A percentile compares a stretch with the other conserved stretches of the same genome.
Conservation (phyloP, 2,113 vertebrate species). For the Menidia beryllina region DNA sequence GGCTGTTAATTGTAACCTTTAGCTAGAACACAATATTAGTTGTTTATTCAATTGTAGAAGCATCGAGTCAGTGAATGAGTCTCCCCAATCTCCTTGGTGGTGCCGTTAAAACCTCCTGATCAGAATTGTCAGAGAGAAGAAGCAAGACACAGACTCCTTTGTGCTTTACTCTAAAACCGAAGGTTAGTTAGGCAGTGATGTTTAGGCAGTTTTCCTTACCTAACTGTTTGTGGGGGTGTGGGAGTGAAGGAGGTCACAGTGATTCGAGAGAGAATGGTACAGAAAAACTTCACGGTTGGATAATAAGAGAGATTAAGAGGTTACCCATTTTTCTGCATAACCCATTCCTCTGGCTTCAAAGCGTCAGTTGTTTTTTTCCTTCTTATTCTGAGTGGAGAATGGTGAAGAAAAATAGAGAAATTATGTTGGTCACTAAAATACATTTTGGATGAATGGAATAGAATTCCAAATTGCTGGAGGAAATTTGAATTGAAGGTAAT, state of each 20-base stretch:
- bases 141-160: background rate
- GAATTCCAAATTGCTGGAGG: constrained; percentile 46
- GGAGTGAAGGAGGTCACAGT: constrained; percentile 52
- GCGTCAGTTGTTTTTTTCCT: constrained; percentile 1
- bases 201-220: constrained; percentile 42
- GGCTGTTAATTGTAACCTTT: constrained; percentile 42
- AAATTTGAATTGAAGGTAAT: constrained; percentile 66
- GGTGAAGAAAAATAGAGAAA: constrained; percentile 30
- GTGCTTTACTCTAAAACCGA: constrained; percentile 28
- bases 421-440: constrained; percentile 30
- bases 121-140: background rate
- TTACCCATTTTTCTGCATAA: constrained; percentile 24
- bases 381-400: constrained; percentile 1
- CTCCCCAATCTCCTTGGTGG: background rate
- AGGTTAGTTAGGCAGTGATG: constrained; percentile 23
- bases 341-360: constrained; percentile 38
- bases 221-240: constrained; percentile 33
- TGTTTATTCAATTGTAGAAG: background rate
- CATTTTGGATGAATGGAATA: constrained; percentile 24
- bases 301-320: constrained; percentile 52
- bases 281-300: constrained; percentile 46
- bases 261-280: constrained; percentile 50
- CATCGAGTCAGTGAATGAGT: background rate
- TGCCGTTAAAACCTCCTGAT: constrained; percentile 17
- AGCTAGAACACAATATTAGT: constrained; percentile 2